A percentile compares a stretch with the other conserved stretches of the same genome.
phyloP scores from a whole-genome alignment of 2,888 invertebrate genomes.

The Notocelia uddmanniana region DNA sequence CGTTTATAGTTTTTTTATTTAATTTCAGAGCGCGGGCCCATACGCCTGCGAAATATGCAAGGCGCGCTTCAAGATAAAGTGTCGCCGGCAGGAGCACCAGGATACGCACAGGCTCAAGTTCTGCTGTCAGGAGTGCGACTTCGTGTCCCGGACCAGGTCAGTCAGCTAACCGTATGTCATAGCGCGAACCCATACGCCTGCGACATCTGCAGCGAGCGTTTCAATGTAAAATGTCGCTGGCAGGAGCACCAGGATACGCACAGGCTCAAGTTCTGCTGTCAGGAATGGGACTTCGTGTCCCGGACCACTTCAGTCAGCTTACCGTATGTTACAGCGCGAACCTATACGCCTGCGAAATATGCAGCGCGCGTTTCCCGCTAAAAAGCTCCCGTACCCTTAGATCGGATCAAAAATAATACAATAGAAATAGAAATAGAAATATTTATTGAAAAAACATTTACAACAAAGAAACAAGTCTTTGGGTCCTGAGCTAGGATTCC shows the following conservation, averaged over 20 bases:
- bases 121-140: constrained; percentile 20
- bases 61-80: constrained; percentile 12
- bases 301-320: too few relatives aligned
- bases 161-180: neutral
- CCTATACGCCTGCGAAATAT: too few relatives aligned
- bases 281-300: neutral
- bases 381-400: too few relatives aligned
- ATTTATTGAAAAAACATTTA: too few relatives aligned
- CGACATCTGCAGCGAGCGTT: neutral
- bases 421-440: too few relatives aligned
- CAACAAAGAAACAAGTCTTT: too few relatives aligned
- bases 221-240: constrained; percentile 8
- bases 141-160: constrained; percentile 11
- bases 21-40: constrained; percentile 1
- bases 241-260: constrained; percentile 14
- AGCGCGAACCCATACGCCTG: too few relatives aligned
- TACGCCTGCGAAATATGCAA: constrained; percentile 14
- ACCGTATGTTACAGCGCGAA: too few relatives aligned
- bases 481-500: too few relatives aligned
- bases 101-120: constrained; percentile 19
- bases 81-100: constrained; percentile 2
- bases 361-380: too few relatives aligned
- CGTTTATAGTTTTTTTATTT: neutral
- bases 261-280: constrained; percentile 10
- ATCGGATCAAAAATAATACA: too few relatives aligned